Conservation (phyloP, 1,140 invertebrate genomes). For the Drosophila pachea region DNA sequence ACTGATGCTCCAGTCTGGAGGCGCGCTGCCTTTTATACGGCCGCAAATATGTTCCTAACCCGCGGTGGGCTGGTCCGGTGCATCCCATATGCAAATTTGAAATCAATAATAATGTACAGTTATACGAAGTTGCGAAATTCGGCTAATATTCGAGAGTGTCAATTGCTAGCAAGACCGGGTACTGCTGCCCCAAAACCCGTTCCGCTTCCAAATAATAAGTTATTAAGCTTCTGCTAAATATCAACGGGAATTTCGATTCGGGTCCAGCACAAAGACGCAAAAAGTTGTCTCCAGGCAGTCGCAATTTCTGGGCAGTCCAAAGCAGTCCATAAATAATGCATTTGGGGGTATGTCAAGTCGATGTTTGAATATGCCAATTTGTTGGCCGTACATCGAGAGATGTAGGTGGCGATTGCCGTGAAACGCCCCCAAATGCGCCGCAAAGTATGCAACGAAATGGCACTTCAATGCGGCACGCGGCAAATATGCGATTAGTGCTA, state of each 20-base stretch:
- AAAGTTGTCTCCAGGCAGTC: background rate
- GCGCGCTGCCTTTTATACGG: constrained; percentile 47
- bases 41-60: background rate
- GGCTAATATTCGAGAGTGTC: background rate
- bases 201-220: constrained; percentile 13
- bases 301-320: too few relatives aligned
- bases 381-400: too few relatives aligned
- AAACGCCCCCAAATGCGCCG: too few relatives aligned
- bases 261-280: background rate
- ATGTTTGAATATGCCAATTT: too few relatives aligned
- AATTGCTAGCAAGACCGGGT: constrained; percentile 1
- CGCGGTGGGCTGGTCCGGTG: too few relatives aligned
- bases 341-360: too few relatives aligned
- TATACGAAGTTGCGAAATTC: constrained; percentile 4
- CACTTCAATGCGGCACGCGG: too few relatives aligned
- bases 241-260: too few relatives aligned
- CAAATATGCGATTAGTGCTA: too few relatives aligned
- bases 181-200: constrained; percentile 10
- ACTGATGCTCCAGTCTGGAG: constrained; percentile 48
- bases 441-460: too few relatives aligned
- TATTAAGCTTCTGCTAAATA: background rate
- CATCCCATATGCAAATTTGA: background rate
- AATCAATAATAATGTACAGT: constrained; percentile 1
- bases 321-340: too few relatives aligned
- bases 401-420: too few relatives aligned